Evolutionary conservation across 2,888 invertebrate species (phyloP), one percentile per base, ranked within the genome.

Genomic region (Eupeodes luniger): DNA sequence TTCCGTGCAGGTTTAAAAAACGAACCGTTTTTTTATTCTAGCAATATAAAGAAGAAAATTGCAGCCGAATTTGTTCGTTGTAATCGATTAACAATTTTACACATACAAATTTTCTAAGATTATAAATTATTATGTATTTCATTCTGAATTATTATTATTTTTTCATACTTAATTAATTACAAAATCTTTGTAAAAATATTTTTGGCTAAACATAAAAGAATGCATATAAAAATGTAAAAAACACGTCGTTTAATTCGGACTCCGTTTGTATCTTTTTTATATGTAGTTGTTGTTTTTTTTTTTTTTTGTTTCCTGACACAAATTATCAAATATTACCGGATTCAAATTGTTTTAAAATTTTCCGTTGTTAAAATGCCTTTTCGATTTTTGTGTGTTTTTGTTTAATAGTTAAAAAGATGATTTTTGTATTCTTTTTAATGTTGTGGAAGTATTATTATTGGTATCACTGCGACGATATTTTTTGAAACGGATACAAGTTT

Each of bases 171-270:
- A 87, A 84, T 88, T 85, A 84, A 77, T 87, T 87, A 88, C 88
- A 88, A 88, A 85, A 85, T 78, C 75, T 89, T 88, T 88, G 87
- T 88, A 88, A 85, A 81, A 85, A 85, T 83, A 85, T 77, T 81
- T 74, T 85, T 88, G 87, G 81, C 80, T 84, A 88, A 88, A 70
- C 87, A 88, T 80, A 80, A 70, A 84, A 79, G 83, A 81, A 83
- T 79, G 83, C 77, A 83, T 86, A 82, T 75, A 84, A 88, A 81
- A 81, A 78, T 85, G 76, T 89, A 85, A 85, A 85, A 80, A 72
- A 81, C 64, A 80, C 36, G 51, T 70, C 66, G 47, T 49, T 66
- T 47, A 75, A 75, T 77, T 64, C 51, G 53, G 70, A 55, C 59
- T 77, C 34, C 78, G 75, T 61, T 78, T 74, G 53, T 75, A 57